These are phyloP conservation scores for Thomomys bottae DNA, from an alignment of 2,113 vertebrate species.

Conservation along the genomic window DNA sequence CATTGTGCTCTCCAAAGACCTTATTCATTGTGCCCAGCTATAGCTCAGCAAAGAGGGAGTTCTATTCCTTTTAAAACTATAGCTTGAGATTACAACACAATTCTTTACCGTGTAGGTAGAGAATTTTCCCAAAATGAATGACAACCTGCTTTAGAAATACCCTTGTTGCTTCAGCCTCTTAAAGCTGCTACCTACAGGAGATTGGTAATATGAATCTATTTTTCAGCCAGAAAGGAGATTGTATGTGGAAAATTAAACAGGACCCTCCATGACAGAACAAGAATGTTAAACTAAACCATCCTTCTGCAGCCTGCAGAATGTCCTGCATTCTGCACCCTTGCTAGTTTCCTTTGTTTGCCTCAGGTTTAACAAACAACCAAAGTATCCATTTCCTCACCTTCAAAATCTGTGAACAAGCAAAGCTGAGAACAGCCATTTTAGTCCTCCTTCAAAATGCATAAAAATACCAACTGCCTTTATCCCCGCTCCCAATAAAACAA, in stretches of 20 bases:
- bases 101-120: slow-evolving; percentile 66
- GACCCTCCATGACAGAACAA: slow-evolving; percentile 81
- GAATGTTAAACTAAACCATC: slow-evolving; percentile 81
- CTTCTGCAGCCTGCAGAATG: slow-evolving; percentile 72
- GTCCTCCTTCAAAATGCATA: slow-evolving; percentile 75
- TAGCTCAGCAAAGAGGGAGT: slow-evolving; percentile 68
- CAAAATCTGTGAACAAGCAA: slow-evolving; percentile 57
- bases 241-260: slow-evolving; percentile 75
- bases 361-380: slow-evolving; percentile 77
- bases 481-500: slow-evolving; percentile 50
- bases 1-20: slow-evolving; percentile 60
- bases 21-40: slow-evolving; percentile 61
- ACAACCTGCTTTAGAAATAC: slow-evolving; percentile 74
- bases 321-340: slow-evolving; percentile 65
- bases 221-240: slow-evolving; percentile 75
- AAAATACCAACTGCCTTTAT: slow-evolving; percentile 75
- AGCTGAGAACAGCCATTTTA: slow-evolving; percentile 77
- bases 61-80: slow-evolving; percentile 57
- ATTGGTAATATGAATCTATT: slow-evolving; percentile 85
- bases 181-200: slow-evolving; percentile 77
- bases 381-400: slow-evolving; percentile 72
- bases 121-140: slow-evolving; percentile 67
- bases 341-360: slow-evolving; percentile 81
- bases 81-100: slow-evolving; percentile 70
- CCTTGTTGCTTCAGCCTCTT: slow-evolving; percentile 69